Evolutionary conservation across 2,797 vertebrate genomes (phyloP).

Genomic region (Denticeps clupeoides): DNA sequence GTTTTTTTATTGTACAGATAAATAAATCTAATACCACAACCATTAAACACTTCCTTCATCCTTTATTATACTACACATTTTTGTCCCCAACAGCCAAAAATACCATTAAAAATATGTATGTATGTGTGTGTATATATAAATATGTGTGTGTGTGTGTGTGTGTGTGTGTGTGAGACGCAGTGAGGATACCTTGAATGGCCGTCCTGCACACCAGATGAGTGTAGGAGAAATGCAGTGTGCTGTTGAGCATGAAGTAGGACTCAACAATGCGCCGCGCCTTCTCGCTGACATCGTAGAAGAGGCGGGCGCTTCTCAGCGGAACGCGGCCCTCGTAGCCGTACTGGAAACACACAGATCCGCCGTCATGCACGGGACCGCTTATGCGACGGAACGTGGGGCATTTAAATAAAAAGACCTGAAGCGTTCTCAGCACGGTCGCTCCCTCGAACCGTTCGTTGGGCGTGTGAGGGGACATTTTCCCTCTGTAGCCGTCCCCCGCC

Average conservation of each 20-base stretch:
- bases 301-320: constrained; percentile 74
- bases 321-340: constrained; percentile 85
- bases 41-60: too few species aligned
- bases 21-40: too few species aligned
- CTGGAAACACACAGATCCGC: constrained; percentile 43
- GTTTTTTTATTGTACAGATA: too few species aligned
- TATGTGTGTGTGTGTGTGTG: neutral
- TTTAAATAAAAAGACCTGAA: constrained; percentile 84
- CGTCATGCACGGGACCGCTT: neutral
- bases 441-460: constrained; percentile 96
- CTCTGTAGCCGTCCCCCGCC: constrained; percentile 88
- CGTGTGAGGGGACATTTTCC: constrained; percentile 88
- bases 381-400: neutral
- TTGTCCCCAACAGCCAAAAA: too few species aligned
- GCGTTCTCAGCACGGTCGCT: constrained; percentile 85
- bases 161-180: neutral
- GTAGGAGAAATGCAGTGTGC: constrained; percentile 93
- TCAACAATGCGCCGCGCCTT: constrained; percentile 76
- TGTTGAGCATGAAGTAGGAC: constrained; percentile 91
- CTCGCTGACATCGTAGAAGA: constrained; percentile 90
- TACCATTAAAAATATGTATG: too few species aligned
- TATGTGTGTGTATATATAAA: neutral
- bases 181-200: constrained; percentile 79
- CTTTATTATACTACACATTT: too few species aligned
- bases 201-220: constrained; percentile 95